Percentiles rank a stretch among this genome's conserved stretches.
These are phyloP conservation scores for Dastarcus helophoroides DNA, from an alignment of 2,888 invertebrate species.

Conservation along the genomic window DNA sequence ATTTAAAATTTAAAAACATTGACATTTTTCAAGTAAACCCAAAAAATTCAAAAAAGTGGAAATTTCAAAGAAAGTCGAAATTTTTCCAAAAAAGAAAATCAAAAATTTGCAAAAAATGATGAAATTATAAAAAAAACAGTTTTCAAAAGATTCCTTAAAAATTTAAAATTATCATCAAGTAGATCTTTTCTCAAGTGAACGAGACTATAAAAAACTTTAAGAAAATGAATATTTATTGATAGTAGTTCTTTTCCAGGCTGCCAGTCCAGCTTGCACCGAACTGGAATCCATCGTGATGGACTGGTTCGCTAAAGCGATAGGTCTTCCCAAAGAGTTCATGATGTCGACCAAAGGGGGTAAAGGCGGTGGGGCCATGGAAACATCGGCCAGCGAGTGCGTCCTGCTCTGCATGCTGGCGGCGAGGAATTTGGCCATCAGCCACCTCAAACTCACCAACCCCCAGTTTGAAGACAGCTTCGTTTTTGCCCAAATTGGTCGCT, in stretches of 20 bases:
- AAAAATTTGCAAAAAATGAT: no score
- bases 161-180: no score
- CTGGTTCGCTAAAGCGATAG: conserved; percentile 69
- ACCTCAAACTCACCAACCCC: conserved; percentile 45
- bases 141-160: no score
- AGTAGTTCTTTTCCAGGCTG: conserved; percentile 61
- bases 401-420: conserved; percentile 69
- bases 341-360: conserved; percentile 41
- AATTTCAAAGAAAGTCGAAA: no score
- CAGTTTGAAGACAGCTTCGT: conserved; percentile 52
- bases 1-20: no score
- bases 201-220: no score
- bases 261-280: conserved; percentile 95
- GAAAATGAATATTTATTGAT: no score
- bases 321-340: conserved; percentile 59
- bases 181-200: no score
- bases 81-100: no score
- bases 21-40: no score
- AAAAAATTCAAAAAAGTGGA: no score
- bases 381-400: conserved; percentile 75
- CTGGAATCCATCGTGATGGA: conserved; percentile 72
- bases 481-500: conserved; percentile 66
- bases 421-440: conserved; percentile 55
- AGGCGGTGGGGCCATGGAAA: conserved; percentile 74
- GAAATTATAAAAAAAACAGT: no score